phyloP scores from a whole-genome alignment of 2,113 vertebrate species.

The Pterocles orientalis region DNA sequence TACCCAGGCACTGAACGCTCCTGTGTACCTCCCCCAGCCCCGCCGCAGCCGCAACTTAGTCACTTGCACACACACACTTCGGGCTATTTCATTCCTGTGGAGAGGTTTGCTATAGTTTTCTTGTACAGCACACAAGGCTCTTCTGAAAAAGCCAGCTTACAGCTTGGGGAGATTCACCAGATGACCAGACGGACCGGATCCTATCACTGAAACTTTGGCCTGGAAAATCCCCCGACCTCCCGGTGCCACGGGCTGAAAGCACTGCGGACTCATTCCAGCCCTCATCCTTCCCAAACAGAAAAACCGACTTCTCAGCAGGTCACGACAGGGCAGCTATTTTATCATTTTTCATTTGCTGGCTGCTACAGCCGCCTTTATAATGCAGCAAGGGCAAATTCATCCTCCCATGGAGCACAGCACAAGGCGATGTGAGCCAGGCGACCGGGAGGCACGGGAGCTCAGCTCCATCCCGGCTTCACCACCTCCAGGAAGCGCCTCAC shows the following conservation, averaged over 20 bases:
- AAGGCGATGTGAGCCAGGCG: accelerated
- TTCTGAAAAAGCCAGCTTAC: neutral
- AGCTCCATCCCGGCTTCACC: neutral
- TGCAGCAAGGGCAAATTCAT: neutral
- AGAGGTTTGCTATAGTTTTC: neutral
- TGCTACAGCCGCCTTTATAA: neutral
- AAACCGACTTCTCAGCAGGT: neutral
- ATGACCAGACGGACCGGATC: neutral
- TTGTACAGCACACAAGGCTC: accelerated
- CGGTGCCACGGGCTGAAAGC: accelerated
- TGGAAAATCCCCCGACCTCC: neutral
- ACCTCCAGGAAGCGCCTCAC: accelerated
- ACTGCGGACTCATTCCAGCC: neutral
- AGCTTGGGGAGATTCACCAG: neutral
- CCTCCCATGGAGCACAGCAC: neutral
- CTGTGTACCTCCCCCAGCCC: neutral
- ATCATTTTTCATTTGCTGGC: neutral
- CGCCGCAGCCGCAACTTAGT: neutral
- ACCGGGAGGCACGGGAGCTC: accelerated
- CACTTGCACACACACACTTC: neutral
- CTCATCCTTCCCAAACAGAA: neutral
- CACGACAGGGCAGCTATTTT: neutral
- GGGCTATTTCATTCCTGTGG: neutral
- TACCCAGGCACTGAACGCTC: neutral
- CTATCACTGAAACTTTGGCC: neutral